Evolutionary conservation across 2,888 invertebrate species (phyloP).

Genomic region (Limnephilus marmoratus): DNA sequence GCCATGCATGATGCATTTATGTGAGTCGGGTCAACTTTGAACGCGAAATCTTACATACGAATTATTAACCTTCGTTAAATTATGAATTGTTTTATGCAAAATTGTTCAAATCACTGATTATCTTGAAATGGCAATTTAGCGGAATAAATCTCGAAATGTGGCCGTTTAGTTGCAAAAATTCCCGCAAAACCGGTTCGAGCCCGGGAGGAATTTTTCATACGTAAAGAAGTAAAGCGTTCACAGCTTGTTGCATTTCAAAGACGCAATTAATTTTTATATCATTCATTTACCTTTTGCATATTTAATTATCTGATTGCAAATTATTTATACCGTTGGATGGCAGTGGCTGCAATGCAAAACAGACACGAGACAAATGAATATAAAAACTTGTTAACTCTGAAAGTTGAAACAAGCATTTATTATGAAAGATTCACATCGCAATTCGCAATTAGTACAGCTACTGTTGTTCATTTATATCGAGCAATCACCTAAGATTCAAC

Average conservation of each 20-base stretch:
- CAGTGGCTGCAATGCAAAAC: slow-evolving; percentile 46
- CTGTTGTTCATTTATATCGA: neutral
- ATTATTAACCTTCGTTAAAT: neutral
- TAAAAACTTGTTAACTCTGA: neutral
- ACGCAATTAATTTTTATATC: slow-evolving; percentile 64
- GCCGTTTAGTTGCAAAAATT: neutral
- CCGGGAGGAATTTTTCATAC: slow-evolving; percentile 17
- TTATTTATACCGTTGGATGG: slow-evolving; percentile 45
- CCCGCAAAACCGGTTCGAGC: slow-evolving; percentile 43
- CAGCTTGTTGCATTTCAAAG: slow-evolving; percentile 61
- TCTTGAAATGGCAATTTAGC: slow-evolving; percentile 11
- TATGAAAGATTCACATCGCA: neutral
- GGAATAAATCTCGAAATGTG: neutral
- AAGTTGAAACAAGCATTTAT: neutral
- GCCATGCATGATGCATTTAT: too few species aligned
- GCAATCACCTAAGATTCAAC: neutral
- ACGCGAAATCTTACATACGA: too few species aligned
- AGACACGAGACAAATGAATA: slow-evolving; percentile 23
- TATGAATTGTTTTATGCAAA: neutral
- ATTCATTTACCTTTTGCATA: slow-evolving; percentile 63
- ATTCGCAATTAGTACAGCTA: neutral
- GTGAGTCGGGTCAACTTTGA: too few species aligned
- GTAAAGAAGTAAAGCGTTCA: slow-evolving; percentile 49
- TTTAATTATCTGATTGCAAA: slow-evolving; percentile 63
- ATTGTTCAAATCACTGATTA: neutral